Conservation (phyloP, 2,888 invertebrate genomes). For the Willowsia nigromaculata region DNA sequence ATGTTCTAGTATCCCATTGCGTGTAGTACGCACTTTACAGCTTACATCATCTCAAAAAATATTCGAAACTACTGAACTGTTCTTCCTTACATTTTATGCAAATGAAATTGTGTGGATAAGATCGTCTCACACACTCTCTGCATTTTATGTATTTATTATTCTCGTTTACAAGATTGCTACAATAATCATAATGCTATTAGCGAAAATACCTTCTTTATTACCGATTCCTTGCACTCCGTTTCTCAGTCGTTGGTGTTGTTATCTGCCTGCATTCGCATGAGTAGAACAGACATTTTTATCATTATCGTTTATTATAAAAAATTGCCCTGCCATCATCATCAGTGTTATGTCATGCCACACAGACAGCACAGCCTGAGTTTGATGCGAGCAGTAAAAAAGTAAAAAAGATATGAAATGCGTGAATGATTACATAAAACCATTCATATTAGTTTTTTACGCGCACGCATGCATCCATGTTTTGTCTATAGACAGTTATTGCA, state of each 20-base stretch:
- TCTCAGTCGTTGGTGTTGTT: neutral
- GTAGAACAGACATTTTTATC: neutral
- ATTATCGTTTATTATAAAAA: conserved; percentile 31
- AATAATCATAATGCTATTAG: conserved; percentile 31
- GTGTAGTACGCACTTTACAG: conserved; percentile 8
- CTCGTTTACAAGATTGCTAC: neutral
- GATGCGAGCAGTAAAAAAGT: neutral
- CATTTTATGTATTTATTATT: neutral
- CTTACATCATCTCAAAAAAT: neutral
- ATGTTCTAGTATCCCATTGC: conserved; percentile 2
- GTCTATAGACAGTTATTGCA: neutral
- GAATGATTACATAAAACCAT: conserved; percentile 18
- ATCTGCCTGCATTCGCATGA: neutral
- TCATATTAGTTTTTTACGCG: neutral
- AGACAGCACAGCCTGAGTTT: neutral
- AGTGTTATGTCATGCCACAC: conserved; percentile 24
- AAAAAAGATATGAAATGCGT: conserved; percentile 9
- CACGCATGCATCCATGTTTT: neutral
- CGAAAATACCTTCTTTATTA: conserved; percentile 4
- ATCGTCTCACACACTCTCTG: neutral
- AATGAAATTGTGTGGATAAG: neutral
- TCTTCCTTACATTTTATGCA: neutral
- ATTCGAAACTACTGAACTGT: neutral
- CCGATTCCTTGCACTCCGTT: neutral
- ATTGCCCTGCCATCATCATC: conserved; percentile 25